A percentile compares a stretch with the other conserved stretches of the same genome.
These are phyloP conservation scores for Melanotaenia boesemani DNA, from an alignment of 2,797 vertebrate species.

Conservation along the genomic window DNA sequence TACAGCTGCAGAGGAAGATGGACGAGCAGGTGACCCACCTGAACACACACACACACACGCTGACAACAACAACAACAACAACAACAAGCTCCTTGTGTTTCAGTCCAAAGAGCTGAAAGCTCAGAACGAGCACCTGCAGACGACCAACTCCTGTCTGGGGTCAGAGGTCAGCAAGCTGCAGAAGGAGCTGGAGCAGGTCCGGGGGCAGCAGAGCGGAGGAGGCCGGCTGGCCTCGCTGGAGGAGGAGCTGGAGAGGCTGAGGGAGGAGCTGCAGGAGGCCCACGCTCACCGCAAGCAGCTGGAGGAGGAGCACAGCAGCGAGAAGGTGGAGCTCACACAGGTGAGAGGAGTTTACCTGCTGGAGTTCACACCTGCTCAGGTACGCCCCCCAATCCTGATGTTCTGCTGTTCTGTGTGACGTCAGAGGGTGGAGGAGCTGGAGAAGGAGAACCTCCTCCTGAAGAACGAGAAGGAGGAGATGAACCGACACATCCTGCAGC, in stretches of 20 bases:
- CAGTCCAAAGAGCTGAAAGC: conserved; percentile 88
- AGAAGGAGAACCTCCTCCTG: conserved; percentile 88
- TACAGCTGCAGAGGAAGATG: conserved; percentile 94
- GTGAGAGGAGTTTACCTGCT: conserved; percentile 70
- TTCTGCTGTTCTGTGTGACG: neutral
- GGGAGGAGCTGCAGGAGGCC: conserved; percentile 83
- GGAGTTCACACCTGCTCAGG: too few relatives aligned
- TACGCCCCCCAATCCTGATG: too few relatives aligned
- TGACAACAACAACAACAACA: too few relatives aligned
- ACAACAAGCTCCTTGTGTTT: neutral
- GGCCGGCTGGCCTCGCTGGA: conserved; percentile 83
- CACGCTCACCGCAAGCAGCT: conserved; percentile 76
- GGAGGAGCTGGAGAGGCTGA: conserved; percentile 86
- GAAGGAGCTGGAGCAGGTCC: conserved; percentile 85
- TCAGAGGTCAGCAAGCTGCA: conserved; percentile 88
- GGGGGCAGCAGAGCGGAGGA: conserved; percentile 61
- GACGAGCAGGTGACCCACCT: conserved; percentile 89
- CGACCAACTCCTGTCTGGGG: conserved; percentile 61
- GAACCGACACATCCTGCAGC: conserved; percentile 85
- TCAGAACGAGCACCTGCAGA: conserved; percentile 86
- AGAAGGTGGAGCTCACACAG: conserved; percentile 87
- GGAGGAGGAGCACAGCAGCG: conserved; percentile 84
- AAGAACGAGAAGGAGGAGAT: conserved; percentile 93
- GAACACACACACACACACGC: too few relatives aligned
- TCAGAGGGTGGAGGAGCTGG: conserved; percentile 90